phyloP scores from a whole-genome alignment of 1,140 invertebrate species.

The Drosophila equinoxialis region DNA sequence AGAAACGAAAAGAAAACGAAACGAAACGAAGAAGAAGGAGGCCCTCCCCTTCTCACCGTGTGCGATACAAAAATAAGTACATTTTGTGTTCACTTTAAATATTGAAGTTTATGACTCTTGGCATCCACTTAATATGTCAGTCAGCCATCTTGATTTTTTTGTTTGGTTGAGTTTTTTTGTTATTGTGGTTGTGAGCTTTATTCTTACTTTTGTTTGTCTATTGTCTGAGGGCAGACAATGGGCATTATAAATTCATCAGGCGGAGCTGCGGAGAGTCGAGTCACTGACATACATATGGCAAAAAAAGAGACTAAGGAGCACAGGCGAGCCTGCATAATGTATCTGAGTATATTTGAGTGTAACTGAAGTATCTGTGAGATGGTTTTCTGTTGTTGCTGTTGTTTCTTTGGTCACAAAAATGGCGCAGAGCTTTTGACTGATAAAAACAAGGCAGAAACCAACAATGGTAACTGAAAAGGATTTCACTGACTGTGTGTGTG shows the following conservation, averaged over 20 bases:
- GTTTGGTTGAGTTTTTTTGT: slow-evolving; percentile 15
- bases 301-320: slow-evolving; percentile 17
- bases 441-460: slow-evolving; percentile 39
- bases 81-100: slow-evolving; percentile 50
- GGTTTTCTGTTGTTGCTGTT: slow-evolving; percentile 37
- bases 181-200: slow-evolving; percentile 8
- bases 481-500: background rate
- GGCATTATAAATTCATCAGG: slow-evolving; percentile 81
- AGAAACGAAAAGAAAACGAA: background rate
- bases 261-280: slow-evolving; percentile 29
- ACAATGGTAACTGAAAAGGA: slow-evolving; percentile 14
- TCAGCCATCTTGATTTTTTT: slow-evolving; percentile 50
- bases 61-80: slow-evolving; percentile 20
- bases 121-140: slow-evolving; percentile 62
- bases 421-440: slow-evolving; percentile 71
- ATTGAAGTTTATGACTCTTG: slow-evolving; percentile 57
- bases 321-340: slow-evolving; percentile 63
- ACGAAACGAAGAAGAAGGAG: background rate
- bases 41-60: no score
- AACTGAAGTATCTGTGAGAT: slow-evolving; percentile 56
- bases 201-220: slow-evolving; percentile 60
- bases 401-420: slow-evolving; percentile 42
- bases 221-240: slow-evolving; percentile 76
- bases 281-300: slow-evolving; percentile 37
- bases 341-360: slow-evolving; percentile 38